Evolutionary conservation across 2,113 vertebrate genomes (phyloP), one percentile per base, ranked within the genome.

Genomic region (Chamaea fasciata): DNA sequence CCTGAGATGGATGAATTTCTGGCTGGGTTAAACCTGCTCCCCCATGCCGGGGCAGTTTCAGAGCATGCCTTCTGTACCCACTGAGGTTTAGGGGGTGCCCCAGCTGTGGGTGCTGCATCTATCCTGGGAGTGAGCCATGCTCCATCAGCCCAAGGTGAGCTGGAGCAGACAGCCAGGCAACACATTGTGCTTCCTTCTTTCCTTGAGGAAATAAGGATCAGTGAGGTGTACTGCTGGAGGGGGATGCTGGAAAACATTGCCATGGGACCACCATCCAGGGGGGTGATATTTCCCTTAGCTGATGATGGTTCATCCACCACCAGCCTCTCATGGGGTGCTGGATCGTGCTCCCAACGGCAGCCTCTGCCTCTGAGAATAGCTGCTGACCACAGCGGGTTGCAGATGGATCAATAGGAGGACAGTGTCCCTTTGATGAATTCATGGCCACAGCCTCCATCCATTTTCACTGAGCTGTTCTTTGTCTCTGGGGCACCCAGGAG

Each of bases 361-460:
- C 39, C 41, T 64, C 70, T 39, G 39, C 30, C 60, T 85, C 50
- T 26, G n/a, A 31, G 56, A 70, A 30, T 0, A 10, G 49, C 74
- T 83, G 69, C 84, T 65, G 79, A 33, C 8, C 47, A 35, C 0
- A 11, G 21, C 0, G 0, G 24, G 4, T n/a, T 11, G 20, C 56
- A 83, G 80, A 64, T 15, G 0, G 91, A 94, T 95, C 81, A 18
- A 95, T 81, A 75, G 56, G 13, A 94, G 41, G 80, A 49, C 89
- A 91, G 69, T 10, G 44, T 26, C 56, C n/a, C 12, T 56, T 56
- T 56, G 89, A 94, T 87, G 47, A 60, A 93, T 93, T 94, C 52
- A 20, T 0, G 0, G n/a, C n/a, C 2, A 3, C 56, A 83, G 67
- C 31, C 49, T 92, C 70, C 69, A 90, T 84, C 83, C 57, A 35